Base-by-base conservation (phyloP, 2,888 invertebrate species). In the Orthosia gracilis region DNA sequence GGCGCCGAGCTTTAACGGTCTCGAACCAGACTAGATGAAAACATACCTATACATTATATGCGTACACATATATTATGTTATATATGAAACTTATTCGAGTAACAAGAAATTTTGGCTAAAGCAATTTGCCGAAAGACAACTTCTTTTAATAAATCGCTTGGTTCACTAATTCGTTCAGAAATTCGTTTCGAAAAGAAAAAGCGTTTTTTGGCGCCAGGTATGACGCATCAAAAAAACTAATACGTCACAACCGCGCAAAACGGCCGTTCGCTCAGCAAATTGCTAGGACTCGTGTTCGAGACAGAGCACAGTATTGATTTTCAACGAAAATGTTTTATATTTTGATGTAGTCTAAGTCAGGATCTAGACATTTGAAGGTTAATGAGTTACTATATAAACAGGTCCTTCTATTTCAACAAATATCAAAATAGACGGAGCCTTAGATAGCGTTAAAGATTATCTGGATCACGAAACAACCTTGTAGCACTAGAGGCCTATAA, bases 1-100 rank as follows among this genome's bases (percentile, higher is more conserved):
- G 89, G 88, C 88, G 86, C 84, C 86, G 82, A 72, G 82, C 73
- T 78, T 84, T 89, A 89, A 88, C 89, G 85, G 89, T 76, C 78
- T 73, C 57, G 77, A 71, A 75, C 81, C 54, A 80, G 84, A 76
- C 81, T 76, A 70, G 61, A 75, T 71, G 76, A 68, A 21, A 76
- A 58, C 61, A 59, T 81, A 70, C 52, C 58, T 70, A 67, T 61
- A 69, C 18, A 74, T 40, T 55, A 15, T 47, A n/a, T 61, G 17
- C 31, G 21, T 58, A 47, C 21, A 54, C 54, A 64, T 1, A 13
- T 54, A 21, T 31, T 69, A 9, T 11, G 13, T 21, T 47, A 58
- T n/a, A 3, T 52, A n/a, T 21, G 26, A 62, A n/a, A 66, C 23
- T 73, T 40, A 31, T 50, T n/a, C 12, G 26, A 58, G 4, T 57